Base-by-base conservation (phyloP, 2,113 vertebrate genomes). In the Dermatemys mawii region DNA sequence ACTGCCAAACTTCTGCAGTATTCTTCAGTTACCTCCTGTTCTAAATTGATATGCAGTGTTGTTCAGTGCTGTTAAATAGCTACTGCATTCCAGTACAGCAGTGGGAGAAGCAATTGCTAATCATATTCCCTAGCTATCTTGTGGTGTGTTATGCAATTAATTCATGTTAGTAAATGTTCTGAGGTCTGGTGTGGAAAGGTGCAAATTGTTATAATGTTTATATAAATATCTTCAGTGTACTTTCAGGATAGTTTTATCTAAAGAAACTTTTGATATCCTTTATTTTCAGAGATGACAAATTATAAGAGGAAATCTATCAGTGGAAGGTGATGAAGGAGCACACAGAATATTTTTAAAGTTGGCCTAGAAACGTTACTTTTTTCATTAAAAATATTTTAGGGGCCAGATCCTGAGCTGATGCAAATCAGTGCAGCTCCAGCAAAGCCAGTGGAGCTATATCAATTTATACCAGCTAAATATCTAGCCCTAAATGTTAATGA, bases 201-300 rank as follows among this genome's bases (percentile, higher is more conserved):
- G 91, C 13, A 96, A 96, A 97, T 96, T 92, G 96, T 95, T 97
- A 54, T 75, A 46, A 63, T 90, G 88, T 82, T 91, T 90, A 75
- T 11, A 75, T 7, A 75, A 46, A 75, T 44, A 75, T 27, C 26
- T 46, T 46, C 73, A 16, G 11, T 46, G 44, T 76, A 44, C 41
- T 76, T 46, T 76, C 22, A 7, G 44, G 14, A 44, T 76, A 44
- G 11, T 46, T 76, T 27, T 75, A 75, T 75, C 46, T 91, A 84
- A 94, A 96, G 86, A 90, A 21, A 51, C 0, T 1, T 55, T 93
- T 94, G 57, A 53, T 44, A 32, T 19, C 4, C 6, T 46, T 97
- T 89, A 86, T 93, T 85, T 93, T 92, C 93, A 96, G 94, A 89
- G 90, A 91, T 87, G 93, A 93, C 53, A 90, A 96, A 35, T 19